These are phyloP conservation scores for Bombus huntii DNA, from an alignment of 1,140 invertebrate genomes.

Conservation along the genomic window DNA sequence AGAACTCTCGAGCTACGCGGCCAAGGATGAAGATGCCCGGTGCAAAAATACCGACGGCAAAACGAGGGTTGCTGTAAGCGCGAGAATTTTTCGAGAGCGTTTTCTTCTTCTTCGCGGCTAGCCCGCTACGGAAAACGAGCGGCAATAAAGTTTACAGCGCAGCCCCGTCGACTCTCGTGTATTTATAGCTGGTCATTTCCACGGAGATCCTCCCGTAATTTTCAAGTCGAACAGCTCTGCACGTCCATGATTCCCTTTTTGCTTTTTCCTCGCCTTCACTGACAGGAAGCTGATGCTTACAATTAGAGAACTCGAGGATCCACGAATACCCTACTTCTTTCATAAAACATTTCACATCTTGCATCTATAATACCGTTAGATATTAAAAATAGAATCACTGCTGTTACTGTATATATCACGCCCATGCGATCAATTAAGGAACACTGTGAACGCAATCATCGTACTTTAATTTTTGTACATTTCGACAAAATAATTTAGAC, in stretches of 20 bases:
- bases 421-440: too few relatives aligned
- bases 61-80: slow-evolving; percentile 2
- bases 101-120: slow-evolving; percentile 8
- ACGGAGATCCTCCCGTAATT: slow-evolving; percentile 34
- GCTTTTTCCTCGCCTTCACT: not conserved
- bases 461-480: too few relatives aligned
- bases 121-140: slow-evolving; percentile 18
- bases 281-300: not conserved
- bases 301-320: not conserved
- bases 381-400: too few relatives aligned
- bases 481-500: too few relatives aligned
- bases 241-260: not conserved
- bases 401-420: too few relatives aligned
- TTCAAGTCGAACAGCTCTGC: slow-evolving; percentile 4
- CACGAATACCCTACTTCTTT: not conserved
- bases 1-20: not conserved
- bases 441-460: too few relatives aligned
- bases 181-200: slow-evolving; percentile 46
- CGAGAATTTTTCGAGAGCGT: slow-evolving; percentile 31
- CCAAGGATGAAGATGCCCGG: not conserved
- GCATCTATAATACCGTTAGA: not conserved
- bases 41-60: slow-evolving; percentile 18
- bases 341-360: not conserved
- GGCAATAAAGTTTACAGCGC: slow-evolving; percentile 45
- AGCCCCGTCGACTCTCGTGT: slow-evolving; percentile 21